Base-by-base conservation (phyloP, 1,140 invertebrate species). In the Aplysia californica region DNA sequence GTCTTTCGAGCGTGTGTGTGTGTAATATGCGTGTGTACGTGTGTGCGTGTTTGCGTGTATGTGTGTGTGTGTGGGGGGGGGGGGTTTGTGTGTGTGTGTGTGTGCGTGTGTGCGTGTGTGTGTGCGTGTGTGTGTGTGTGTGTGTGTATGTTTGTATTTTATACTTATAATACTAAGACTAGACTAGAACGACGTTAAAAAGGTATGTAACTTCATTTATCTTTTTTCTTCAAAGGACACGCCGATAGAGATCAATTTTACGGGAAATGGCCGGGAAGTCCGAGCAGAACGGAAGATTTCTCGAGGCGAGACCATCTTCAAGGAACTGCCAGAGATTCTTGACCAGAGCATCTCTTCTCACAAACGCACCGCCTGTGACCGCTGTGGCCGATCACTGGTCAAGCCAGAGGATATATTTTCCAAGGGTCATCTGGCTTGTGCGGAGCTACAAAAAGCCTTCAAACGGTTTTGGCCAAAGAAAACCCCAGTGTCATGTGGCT, bases 351-450 rank as follows among this genome's bases (percentile, higher is more conserved):
- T 86, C 21, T 70, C 82, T 29, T 71, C 79, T 0, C 29, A 75
- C 4, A 44, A 73, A 58, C 75, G 85, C 44, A 59, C 73, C 21
- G 82, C 82, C 0, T 86, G 85, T 67, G 36, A 59, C 31, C 67
- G 83, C 36, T 86, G 85, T 61, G 85, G 77, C 31, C 80, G 65
- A 36, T 81, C 80, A 36, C 66, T 86, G 15, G 75, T 82, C 67
- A 64, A 39, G 29, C 79, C 85, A 4, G 80, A 82, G 39, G 79
- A 83, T 39, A 82, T 83, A 50, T 82, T 86, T 61, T 71, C 64
- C 0, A 61, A 72, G 59, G 72, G 69, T 15, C 55, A 80, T 26
- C 71, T 80, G 36, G 61, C 72, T 38, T 21, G 73, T 5, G n/a
- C 59, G 3, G 75, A 80, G 29, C 20, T 84, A 6, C 55, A 68